Conservation (phyloP, 2,888 invertebrate genomes). For the Hermaeophaga mercurialis region DNA sequence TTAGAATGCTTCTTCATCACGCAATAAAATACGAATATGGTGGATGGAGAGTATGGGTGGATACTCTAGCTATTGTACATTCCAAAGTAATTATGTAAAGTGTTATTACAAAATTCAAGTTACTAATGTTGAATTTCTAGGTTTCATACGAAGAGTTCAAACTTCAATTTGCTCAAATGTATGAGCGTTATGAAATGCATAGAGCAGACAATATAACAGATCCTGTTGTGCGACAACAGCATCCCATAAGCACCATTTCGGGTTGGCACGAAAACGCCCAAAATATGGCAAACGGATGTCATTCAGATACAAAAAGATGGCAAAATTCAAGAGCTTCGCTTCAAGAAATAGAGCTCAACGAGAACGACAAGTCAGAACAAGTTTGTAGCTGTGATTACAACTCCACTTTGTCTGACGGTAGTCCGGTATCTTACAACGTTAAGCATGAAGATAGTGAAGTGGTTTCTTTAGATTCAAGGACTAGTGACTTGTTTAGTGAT, state of each 20-base stretch:
- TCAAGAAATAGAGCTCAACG: conserved; percentile 49
- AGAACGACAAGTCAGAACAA: conserved; percentile 53
- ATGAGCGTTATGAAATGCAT: conserved; percentile 92
- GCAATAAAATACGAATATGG: conserved; percentile 99
- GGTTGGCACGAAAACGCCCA: conserved; percentile 82
- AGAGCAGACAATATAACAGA: conserved; percentile 94
- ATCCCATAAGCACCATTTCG: conserved; percentile 95
- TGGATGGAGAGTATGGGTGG: conserved; percentile 99
- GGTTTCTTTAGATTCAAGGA: conserved; percentile 61
- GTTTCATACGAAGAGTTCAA: conserved; percentile 98
- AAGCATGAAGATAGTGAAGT: conserved; percentile 60
- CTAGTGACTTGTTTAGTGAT: conserved; percentile 67
- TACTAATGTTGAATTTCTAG: too few relatives aligned
- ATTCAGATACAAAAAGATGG: conserved; percentile 50
- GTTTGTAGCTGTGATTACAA: conserved; percentile 59
- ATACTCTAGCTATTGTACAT: conserved; percentile 98
- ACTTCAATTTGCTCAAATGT: conserved; percentile 96
- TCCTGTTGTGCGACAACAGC: conserved; percentile 88
- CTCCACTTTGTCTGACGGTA: conserved; percentile 59
- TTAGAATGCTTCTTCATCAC: conserved; percentile 96
- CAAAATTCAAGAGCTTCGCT: conserved; percentile 45
- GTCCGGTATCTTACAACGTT: conserved; percentile 58
- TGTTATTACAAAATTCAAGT: too few relatives aligned
- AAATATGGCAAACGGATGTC: conserved; percentile 52
- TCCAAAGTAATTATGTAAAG: conserved; percentile 87